Percentiles rank a stretch among this genome's conserved stretches.
Conservation (phyloP, 1,140 invertebrate genomes). For the Coenobita brevimanus region DNA sequence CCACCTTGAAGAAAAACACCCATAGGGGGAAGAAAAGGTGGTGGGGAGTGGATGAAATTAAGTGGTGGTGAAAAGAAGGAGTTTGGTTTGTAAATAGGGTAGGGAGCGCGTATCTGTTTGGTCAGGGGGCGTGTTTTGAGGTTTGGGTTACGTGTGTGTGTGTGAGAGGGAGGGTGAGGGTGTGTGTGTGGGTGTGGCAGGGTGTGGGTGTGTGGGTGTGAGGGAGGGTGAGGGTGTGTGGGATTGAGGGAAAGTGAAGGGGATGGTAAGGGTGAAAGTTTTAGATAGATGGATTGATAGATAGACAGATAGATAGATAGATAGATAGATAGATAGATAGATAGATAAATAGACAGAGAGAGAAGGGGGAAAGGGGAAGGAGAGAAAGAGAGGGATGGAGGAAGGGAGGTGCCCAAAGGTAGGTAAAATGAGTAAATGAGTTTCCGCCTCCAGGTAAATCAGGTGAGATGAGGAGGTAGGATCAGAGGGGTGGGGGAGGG, state of each 20-base stretch:
- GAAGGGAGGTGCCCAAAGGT: background rate
- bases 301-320: no score
- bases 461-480: background rate
- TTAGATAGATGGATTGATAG: no score
- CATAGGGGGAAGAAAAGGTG: no score
- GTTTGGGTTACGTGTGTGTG: background rate
- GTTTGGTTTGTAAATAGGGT: conserved; percentile 52
- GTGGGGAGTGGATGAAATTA: conserved; percentile 33
- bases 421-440: background rate
- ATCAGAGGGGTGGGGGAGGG: background rate
- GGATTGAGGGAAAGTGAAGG: no score
- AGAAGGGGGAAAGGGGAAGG: no score
- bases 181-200: background rate
- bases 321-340: no score
- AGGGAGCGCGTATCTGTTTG: conserved; percentile 34
- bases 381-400: no score
- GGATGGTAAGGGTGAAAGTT: no score
- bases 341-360: no score
- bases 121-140: conserved; percentile 2
- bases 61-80: conserved; percentile 34
- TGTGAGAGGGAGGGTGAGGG: background rate
- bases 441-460: no score
- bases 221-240: background rate
- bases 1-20: no score
- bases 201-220: conserved; percentile 12